Evolutionary conservation across 2,888 invertebrate genomes (phyloP).

Genomic region (Pimpla rufipes): DNA sequence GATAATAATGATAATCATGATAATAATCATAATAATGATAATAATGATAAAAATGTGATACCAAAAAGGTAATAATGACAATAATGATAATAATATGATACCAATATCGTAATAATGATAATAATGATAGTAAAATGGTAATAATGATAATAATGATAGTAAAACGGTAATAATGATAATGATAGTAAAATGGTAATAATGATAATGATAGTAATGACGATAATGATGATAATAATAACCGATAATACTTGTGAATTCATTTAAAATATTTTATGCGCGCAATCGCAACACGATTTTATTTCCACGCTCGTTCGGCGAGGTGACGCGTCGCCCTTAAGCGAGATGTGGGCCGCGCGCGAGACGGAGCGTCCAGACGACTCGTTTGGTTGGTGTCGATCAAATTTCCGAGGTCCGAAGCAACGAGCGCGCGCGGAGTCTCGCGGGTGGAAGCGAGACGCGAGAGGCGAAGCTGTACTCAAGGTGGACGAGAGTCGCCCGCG

Average conservation of each 20-base stretch:
- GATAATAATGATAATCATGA: neutral
- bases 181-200: no score
- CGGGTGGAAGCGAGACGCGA: neutral
- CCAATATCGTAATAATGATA: neutral
- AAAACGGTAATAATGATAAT: neutral
- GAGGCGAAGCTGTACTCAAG: constrained; percentile 80
- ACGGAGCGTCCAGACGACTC: constrained; percentile 78
- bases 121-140: neutral
- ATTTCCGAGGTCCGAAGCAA: constrained; percentile 78
- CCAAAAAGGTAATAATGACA: neutral
- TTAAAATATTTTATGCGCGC: neutral
- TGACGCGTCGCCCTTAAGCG: constrained; percentile 29
- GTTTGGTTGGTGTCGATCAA: constrained; percentile 84
- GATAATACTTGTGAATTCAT: neutral
- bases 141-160: neutral
- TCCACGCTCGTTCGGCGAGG: neutral
- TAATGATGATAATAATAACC: neutral
- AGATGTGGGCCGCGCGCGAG: constrained; percentile 49
- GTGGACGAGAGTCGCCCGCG: constrained; percentile 75
- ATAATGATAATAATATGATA: neutral
- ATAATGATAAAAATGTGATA: no score
- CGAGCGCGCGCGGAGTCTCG: neutral
- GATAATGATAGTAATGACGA: neutral
- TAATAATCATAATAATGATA: neutral
- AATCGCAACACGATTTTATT: neutral